Evolutionary conservation across 2,113 vertebrate genomes (phyloP).

Genomic region (Dipodomys merriami): DNA sequence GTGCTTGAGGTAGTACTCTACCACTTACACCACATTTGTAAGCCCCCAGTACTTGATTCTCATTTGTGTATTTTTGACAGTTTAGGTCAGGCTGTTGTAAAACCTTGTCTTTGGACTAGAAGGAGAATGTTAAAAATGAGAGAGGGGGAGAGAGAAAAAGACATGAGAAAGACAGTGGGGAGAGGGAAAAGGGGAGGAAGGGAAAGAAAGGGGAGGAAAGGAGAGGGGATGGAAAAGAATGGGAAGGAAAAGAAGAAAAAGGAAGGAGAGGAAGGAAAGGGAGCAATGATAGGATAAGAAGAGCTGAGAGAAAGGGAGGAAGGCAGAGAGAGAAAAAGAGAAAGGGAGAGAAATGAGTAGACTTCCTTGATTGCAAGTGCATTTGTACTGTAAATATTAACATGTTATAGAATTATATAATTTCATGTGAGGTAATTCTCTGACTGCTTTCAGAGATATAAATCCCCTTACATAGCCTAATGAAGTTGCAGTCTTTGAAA

Average conservation of each 20-base stretch:
- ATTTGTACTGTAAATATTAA: conserved; percentile 58
- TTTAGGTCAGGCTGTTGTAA: conserved; percentile 22
- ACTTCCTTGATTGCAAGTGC: conserved; percentile 31
- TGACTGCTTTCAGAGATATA: conserved; percentile 63
- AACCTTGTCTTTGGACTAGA: conserved; percentile 12
- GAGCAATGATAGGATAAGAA: not conserved
- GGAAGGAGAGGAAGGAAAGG: not conserved
- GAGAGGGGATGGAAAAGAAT: not conserved
- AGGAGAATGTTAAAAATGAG: not conserved
- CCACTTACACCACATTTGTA: no score
- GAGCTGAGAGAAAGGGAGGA: not conserved
- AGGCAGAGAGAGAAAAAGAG: not conserved
- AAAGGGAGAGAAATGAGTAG: not conserved
- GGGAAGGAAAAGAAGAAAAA: not conserved
- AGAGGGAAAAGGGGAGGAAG: not conserved
- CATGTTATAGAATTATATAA: conserved; percentile 35
- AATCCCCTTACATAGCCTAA: conserved; percentile 14
- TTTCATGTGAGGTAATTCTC: conserved; percentile 67
- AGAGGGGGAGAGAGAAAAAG: not conserved
- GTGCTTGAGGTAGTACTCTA: no score
- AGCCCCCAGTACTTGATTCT: no score
- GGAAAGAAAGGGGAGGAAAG: not conserved
- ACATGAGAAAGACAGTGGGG: no score
- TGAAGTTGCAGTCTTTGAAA: conserved; percentile 80
- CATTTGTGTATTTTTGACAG: conserved; percentile 44